Conservation (phyloP, 2,888 invertebrate genomes). For the Plebejus argus region DNA sequence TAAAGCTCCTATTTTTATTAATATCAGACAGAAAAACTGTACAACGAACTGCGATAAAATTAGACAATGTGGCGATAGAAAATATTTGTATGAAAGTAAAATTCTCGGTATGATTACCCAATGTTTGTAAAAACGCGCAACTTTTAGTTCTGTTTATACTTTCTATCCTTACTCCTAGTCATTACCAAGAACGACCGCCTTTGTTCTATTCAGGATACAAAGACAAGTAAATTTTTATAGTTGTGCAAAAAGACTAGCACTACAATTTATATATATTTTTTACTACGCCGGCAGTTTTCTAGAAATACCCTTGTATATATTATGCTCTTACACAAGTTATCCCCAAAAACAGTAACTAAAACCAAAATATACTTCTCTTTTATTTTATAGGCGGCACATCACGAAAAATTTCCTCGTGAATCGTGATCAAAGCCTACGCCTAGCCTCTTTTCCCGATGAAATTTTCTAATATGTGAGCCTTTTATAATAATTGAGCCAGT, state of each 20-base stretch:
- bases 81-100: conserved; percentile 43
- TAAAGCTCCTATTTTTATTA: too few relatives aligned
- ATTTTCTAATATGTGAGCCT: background rate
- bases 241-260: background rate
- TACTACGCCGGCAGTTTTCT: conserved; percentile 1
- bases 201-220: conserved; percentile 35
- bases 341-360: background rate
- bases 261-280: background rate
- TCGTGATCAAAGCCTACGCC: too few relatives aligned
- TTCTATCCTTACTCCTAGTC: conserved; percentile 51
- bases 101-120: conserved; percentile 62
- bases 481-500: too few relatives aligned
- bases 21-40: too few relatives aligned
- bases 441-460: background rate
- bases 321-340: background rate
- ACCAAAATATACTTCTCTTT: background rate
- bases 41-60: too few relatives aligned
- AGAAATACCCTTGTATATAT: background rate
- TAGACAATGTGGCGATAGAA: too few relatives aligned
- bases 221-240: conserved; percentile 12
- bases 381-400: background rate
- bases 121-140: conserved; percentile 67
- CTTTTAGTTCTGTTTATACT: conserved; percentile 53
- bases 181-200: conserved; percentile 35
- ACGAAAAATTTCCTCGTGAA: too few relatives aligned